phyloP scores from a whole-genome alignment of 2,797 vertebrate species.

The Molothrus aeneus region DNA sequence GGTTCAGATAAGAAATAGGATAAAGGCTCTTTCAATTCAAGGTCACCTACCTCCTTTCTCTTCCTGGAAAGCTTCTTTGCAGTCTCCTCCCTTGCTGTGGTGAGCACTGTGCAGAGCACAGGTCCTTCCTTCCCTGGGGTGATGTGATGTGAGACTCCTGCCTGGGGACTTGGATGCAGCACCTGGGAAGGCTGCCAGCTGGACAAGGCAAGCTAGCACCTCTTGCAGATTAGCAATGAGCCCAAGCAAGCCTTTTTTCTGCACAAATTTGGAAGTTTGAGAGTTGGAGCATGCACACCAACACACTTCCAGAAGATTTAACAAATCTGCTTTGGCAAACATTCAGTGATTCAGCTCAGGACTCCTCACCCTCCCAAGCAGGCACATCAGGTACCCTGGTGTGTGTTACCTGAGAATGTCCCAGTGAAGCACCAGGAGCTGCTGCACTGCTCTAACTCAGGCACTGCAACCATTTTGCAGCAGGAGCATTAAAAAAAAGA shows the following conservation, averaged over 20 bases:
- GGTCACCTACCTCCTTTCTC: not conserved
- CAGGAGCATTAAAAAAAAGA: not conserved
- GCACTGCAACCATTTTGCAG: fast-evolving
- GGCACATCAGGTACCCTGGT: not conserved
- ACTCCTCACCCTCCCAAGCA: not conserved
- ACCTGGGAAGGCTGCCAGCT: not conserved
- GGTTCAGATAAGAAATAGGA: not conserved
- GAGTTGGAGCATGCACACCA: not conserved
- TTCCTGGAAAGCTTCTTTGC: not conserved
- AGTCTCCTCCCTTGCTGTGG: fast-evolving
- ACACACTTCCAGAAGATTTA: not conserved
- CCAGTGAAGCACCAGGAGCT: not conserved
- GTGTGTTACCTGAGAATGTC: not conserved
- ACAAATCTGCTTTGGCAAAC: not conserved
- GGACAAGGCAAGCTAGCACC: not conserved
- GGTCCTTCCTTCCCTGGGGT: not conserved
- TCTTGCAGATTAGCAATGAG: not conserved
- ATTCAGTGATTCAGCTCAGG: not conserved
- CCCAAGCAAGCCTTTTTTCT: not conserved
- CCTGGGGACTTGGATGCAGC: not conserved
- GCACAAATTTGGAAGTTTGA: not conserved
- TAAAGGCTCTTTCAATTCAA: not conserved
- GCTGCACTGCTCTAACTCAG: not conserved
- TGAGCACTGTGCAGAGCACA: fast-evolving
- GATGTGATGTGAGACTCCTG: not conserved